These are phyloP conservation scores for Quiscalus mexicanus DNA, from an alignment of 2,113 vertebrate genomes.

Conservation along the genomic window DNA sequence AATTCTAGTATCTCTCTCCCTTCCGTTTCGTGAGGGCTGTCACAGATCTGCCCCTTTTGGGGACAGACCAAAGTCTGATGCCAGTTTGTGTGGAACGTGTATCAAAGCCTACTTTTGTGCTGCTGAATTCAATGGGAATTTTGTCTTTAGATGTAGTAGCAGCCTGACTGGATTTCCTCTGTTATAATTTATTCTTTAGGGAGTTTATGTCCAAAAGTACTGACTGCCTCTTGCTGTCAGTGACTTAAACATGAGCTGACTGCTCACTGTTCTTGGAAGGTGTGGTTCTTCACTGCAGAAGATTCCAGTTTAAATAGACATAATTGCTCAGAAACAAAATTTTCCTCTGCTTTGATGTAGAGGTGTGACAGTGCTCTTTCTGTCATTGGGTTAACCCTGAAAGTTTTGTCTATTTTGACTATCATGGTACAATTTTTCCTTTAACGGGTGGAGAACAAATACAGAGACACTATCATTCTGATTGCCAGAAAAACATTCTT, in stretches of 20 bases:
- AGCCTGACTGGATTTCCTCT: not conserved
- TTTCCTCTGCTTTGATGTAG: not conserved
- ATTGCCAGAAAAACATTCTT: not conserved
- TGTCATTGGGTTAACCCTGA: not conserved
- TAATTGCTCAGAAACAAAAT: not conserved
- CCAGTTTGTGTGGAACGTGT: not conserved
- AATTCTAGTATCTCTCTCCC: not conserved
- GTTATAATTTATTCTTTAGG: slow-evolving; percentile 43
- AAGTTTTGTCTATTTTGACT: not conserved
- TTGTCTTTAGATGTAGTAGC: slow-evolving; percentile 34
- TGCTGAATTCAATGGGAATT: slow-evolving; percentile 56
- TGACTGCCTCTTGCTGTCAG: not conserved
- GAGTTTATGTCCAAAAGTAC: slow-evolving; percentile 1
- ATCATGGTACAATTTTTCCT: not conserved
- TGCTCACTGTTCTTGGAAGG: not conserved
- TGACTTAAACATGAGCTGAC: slow-evolving; percentile 22
- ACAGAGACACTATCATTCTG: not conserved
- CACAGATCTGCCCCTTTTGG: slow-evolving; percentile 19
- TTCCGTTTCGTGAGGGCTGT: not conserved
- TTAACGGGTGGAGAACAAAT: not conserved
- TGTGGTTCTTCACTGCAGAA: not conserved
- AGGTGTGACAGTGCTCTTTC: not conserved
- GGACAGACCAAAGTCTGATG: slow-evolving; percentile 28
- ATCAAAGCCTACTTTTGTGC: slow-evolving; percentile 56
- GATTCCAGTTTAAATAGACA: not conserved